phyloP scores from a whole-genome alignment of 1,140 invertebrate genomes.

The Meloidogyne exigua region DNA sequence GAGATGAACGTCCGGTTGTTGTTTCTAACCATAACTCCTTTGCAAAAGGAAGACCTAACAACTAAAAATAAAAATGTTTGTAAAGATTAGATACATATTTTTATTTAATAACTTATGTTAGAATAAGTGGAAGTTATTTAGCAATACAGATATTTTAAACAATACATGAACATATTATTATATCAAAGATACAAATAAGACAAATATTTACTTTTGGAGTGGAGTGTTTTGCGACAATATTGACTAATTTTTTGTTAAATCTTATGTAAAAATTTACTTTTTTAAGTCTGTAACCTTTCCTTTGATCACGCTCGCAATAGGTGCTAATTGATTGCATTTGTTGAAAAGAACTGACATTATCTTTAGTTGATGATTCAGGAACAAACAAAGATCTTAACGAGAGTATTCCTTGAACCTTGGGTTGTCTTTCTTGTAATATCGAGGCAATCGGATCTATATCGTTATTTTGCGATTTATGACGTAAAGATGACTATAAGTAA shows the following conservation, averaged over 20 bases:
- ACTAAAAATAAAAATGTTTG: background rate
- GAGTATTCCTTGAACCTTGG: background rate
- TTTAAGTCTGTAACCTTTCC: background rate
- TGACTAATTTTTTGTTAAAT: too few species aligned
- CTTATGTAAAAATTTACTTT: background rate
- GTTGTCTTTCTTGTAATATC: background rate
- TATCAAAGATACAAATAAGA: too few species aligned
- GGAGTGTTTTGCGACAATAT: too few species aligned
- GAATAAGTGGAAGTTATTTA: too few species aligned
- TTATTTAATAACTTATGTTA: too few species aligned
- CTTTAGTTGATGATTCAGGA: background rate
- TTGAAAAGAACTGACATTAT: background rate
- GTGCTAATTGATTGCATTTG: background rate
- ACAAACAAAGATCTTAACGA: conserved; percentile 2
- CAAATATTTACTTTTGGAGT: too few species aligned
- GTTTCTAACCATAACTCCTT: background rate
- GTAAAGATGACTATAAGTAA: background rate
- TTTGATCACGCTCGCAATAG: background rate
- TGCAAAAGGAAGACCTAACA: background rate
- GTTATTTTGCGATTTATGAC: background rate
- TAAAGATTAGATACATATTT: background rate
- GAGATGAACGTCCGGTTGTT: background rate
- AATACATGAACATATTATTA: too few species aligned
- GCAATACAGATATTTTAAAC: too few species aligned
- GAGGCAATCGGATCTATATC: background rate